Conservation (phyloP, 1,140 invertebrate species). For the Pseudomyrmex concolor region DNA sequence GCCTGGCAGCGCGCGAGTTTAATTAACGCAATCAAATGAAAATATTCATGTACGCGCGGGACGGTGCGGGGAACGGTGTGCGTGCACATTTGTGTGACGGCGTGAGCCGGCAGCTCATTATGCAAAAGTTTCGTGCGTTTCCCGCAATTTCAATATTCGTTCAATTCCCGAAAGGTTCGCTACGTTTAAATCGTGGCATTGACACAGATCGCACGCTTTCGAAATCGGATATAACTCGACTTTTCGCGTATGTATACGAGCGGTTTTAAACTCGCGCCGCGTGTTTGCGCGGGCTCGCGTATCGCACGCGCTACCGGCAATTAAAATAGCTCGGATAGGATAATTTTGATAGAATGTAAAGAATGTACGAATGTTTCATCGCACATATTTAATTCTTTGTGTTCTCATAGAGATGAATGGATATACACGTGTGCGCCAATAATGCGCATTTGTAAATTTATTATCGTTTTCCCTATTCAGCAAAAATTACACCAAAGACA, state of each 20-base stretch:
- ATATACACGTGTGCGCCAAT: background rate
- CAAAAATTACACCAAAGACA: background rate
- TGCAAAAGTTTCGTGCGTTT: conserved; percentile 79
- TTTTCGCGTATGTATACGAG: conserved; percentile 14
- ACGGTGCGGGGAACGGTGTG: conserved; percentile 42
- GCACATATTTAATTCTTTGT: conserved; percentile 44
- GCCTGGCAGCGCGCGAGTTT: conserved; percentile 74
- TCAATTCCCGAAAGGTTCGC: conserved; percentile 70
- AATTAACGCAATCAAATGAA: conserved; percentile 83
- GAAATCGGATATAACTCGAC: conserved; percentile 59
- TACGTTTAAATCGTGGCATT: conserved; percentile 72
- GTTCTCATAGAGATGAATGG: conserved; percentile 27
- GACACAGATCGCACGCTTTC: conserved; percentile 70
- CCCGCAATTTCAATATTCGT: conserved; percentile 76
- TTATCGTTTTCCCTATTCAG: background rate
- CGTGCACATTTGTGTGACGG: conserved; percentile 35
- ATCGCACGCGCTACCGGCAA: conserved; percentile 16
- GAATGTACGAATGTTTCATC: conserved; percentile 45
- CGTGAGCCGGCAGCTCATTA: conserved; percentile 76
- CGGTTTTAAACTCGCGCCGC: conserved; percentile 39
- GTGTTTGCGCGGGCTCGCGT: conserved; percentile 3
- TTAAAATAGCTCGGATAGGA: conserved; percentile 41
- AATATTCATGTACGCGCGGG: conserved; percentile 76
- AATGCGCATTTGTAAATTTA: conserved; percentile 5
- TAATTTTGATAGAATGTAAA: conserved; percentile 39